Base-by-base conservation (phyloP, 1,140 invertebrate species). In the Leptonema lineaticorne region DNA sequence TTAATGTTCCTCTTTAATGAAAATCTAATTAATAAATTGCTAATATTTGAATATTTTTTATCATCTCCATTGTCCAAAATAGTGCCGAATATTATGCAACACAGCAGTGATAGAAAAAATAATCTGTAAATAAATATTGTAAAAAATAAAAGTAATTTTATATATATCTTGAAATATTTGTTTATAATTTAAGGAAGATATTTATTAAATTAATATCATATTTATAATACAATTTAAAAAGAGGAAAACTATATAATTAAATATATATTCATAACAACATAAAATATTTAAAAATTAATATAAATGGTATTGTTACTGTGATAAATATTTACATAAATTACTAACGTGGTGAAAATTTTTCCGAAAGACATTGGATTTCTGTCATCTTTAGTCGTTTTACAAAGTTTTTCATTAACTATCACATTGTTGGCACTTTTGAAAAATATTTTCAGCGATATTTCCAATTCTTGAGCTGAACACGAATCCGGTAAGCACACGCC, bases 1-100 rank as follows among this genome's bases (percentile, higher is more conserved):
- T 76, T 79, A 7, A 85, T 69, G 73, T 91, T 91, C 56, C 84
- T 84, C 74, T 85, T 86, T 48, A 91, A 75, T 0, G 89, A 91
- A 78, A 91, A 91, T 14, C 27, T 20, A 1, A 24, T 22, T 14
- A 76, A 78, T 8, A 63, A 63, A 53, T 75, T 79, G 29, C n/a
- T 14, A 11, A 28, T 11, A 5, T 24, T 24, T 26, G 59, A 18
- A 30, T 62, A 27, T 33, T 5, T 18, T 6, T 37, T 73, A 16
- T 79, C 77, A 69, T 78, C 77, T 4, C 75, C 78, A 63, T 78
- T 76, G 67, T 81, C 77, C 63, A 80, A 71, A 33, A 81, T 72
- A 16, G 81, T 82, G 29, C 79, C 80, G 56, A 81, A 62, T 29
- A 76, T 76, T 7, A 81, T 73, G 22, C 79, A 72, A 14, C 78